Percentiles rank a stretch among this genome's conserved stretches.
Conservation (phyloP, 2,888 invertebrate genomes). For the Coleophora deauratella region DNA sequence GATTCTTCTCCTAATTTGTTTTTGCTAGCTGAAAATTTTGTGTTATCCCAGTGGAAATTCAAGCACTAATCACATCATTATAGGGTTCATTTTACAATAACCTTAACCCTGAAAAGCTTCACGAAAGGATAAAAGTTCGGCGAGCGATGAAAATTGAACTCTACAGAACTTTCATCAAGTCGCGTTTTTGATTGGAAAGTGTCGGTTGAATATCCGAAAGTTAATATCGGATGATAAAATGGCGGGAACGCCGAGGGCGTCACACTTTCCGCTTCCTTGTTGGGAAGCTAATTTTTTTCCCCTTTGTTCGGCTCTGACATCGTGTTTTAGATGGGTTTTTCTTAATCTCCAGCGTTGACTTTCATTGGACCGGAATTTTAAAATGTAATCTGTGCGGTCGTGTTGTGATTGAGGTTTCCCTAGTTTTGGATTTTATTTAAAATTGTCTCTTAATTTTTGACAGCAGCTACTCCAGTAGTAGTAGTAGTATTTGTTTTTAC, state of each 20-base stretch:
- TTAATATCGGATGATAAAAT: conserved; percentile 53
- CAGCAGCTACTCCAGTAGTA: no score
- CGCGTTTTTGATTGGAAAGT: conserved; percentile 9
- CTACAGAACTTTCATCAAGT: conserved; percentile 30
- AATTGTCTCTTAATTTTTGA: no score
- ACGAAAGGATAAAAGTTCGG: conserved; percentile 25
- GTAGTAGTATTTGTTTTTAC: no score
- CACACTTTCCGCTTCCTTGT: conserved; percentile 48
- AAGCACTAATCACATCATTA: conserved; percentile 30
- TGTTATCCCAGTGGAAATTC: conserved; percentile 28
- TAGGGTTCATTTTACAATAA: conserved; percentile 28
- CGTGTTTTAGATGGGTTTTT: conserved; percentile 27
- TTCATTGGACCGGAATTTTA: conserved; percentile 30
- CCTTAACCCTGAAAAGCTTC: conserved; percentile 6
- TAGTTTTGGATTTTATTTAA: no score
- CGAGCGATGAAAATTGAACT: conserved; percentile 40
- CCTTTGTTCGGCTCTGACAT: conserved; percentile 35
- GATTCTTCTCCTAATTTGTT: conserved; percentile 26
- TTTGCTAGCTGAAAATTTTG: conserved; percentile 4
- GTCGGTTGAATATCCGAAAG: conserved; percentile 31
- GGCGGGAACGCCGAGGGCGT: conserved; percentile 51
- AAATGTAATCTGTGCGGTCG: conserved; percentile 8
- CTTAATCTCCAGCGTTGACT: conserved; percentile 28
- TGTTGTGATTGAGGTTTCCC: not conserved
- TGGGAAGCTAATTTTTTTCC: conserved; percentile 41